A percentile compares a stretch with the other conserved stretches of the same genome.
Evolutionary conservation across 2,888 invertebrate genomes (phyloP).

Genomic region (Rhodophaea formosa): DNA sequence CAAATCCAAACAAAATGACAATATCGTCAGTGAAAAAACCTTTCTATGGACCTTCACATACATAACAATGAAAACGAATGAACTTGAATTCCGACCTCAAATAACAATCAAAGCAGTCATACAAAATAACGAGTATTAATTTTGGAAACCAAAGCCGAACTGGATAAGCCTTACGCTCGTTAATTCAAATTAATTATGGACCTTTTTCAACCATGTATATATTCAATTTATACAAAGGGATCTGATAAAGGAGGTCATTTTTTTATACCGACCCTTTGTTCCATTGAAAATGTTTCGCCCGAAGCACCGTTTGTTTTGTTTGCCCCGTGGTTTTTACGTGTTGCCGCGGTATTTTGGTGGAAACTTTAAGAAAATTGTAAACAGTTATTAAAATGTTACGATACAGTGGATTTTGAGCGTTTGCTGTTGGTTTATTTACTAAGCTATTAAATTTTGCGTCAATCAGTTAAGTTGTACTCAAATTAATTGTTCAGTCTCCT

Average conservation of each 20-base stretch:
- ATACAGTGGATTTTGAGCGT: neutral
- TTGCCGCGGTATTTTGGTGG: slow-evolving; percentile 20
- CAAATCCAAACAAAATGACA: too few species aligned
- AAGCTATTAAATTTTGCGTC: neutral
- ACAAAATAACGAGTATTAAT: neutral
- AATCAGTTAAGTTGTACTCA: neutral
- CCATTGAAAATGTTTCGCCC: slow-evolving; percentile 21
- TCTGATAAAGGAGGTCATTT: slow-evolving; percentile 25
- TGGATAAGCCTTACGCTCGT: slow-evolving; percentile 44
- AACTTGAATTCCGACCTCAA: neutral
- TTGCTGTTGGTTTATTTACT: neutral
- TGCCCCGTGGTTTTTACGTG: slow-evolving; percentile 19
- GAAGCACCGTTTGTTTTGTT: slow-evolving; percentile 25
- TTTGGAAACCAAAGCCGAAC: slow-evolving; percentile 22
- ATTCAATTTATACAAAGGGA: slow-evolving; percentile 23
- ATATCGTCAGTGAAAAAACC: too few species aligned
- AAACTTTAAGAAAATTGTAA: slow-evolving; percentile 13
- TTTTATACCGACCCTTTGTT: slow-evolving; percentile 27
- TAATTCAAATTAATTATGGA: slow-evolving; percentile 57
- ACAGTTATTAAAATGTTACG: slow-evolving; percentile 3
- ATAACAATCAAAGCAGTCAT: neutral
- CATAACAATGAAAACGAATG: neutral
- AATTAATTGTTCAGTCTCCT: too few species aligned
- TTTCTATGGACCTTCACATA: neutral
- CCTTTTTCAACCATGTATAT: slow-evolving; percentile 26